Conservation (phyloP, 2,113 vertebrate species). For the Reinhardtius hippoglossoides region DNA sequence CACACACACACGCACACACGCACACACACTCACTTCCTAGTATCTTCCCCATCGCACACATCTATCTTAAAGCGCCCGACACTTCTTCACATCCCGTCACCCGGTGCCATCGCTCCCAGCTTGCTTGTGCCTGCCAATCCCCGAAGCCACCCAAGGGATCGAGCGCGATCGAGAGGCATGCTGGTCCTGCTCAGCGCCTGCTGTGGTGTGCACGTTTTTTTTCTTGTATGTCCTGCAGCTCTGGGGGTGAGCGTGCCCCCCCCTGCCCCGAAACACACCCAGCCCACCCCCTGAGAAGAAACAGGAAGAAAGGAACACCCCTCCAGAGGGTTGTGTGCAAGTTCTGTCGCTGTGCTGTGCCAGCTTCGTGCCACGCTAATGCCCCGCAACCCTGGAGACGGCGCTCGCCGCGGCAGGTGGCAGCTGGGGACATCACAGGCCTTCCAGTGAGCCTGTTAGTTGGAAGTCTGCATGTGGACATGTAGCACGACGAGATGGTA, state of each 20-base stretch:
- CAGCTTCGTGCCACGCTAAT: slow-evolving; percentile 37
- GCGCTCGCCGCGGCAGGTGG: slow-evolving; percentile 50
- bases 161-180: slow-evolving; percentile 45
- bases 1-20: background rate
- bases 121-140: slow-evolving; percentile 41
- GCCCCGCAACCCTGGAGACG: slow-evolving; percentile 45
- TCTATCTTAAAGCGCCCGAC: slow-evolving; percentile 11
- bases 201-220: slow-evolving; percentile 43
- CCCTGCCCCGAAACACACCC: slow-evolving; percentile 38
- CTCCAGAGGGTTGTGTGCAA: slow-evolving; percentile 35
- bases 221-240: slow-evolving; percentile 47
- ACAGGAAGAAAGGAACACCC: slow-evolving; percentile 1
- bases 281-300: background rate
- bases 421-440: slow-evolving; percentile 57
- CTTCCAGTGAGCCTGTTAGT: slow-evolving; percentile 51
- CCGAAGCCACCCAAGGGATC: slow-evolving; percentile 25
- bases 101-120: slow-evolving; percentile 36
- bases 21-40: slow-evolving; percentile 5
- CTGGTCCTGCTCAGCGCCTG: slow-evolving; percentile 4
- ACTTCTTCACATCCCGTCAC: slow-evolving; percentile 11
- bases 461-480: slow-evolving; percentile 38
- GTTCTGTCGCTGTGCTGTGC: slow-evolving; percentile 39
- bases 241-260: slow-evolving; percentile 25
- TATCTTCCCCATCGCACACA: slow-evolving; percentile 11
- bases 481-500: slow-evolving; percentile 18